Evolutionary conservation across 2,797 vertebrate species (phyloP).

Genomic region (Aselliscus stoliczkanus): DNA sequence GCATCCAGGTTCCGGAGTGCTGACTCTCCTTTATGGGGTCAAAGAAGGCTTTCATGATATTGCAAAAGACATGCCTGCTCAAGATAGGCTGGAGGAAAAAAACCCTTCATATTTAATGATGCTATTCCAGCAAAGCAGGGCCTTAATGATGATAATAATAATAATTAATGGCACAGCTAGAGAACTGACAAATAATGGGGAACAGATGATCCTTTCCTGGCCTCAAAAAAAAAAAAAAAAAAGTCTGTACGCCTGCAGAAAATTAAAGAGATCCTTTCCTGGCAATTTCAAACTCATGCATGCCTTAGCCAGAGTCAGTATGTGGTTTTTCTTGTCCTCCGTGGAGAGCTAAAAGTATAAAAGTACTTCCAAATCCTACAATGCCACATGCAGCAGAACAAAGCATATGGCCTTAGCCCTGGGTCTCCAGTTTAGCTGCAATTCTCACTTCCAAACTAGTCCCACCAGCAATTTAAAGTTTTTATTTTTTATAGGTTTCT

Average conservation of each 20-base stretch:
- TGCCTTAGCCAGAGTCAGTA: not conserved
- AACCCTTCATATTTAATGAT: constrained; percentile 60
- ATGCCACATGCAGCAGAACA: constrained; percentile 1
- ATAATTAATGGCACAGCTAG: constrained; percentile 74
- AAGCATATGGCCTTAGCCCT: not conserved
- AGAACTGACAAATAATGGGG: constrained; percentile 68
- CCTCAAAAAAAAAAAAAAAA: constrained; percentile 42
- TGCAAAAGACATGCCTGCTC: constrained; percentile 60
- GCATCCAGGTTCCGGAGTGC: not conserved
- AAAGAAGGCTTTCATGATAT: constrained; percentile 33
- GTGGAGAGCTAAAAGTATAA: constrained; percentile 12
- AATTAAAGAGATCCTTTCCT: constrained; percentile 64
- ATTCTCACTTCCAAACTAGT: constrained; percentile 5
- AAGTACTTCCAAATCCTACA: not conserved
- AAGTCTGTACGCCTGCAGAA: constrained; percentile 51
- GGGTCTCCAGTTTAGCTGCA: not conserved
- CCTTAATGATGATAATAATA: constrained; percentile 73
- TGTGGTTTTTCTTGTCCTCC: constrained; percentile 33
- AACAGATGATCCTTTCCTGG: constrained; percentile 53
- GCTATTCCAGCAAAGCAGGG: constrained; percentile 37
- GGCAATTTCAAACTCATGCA: constrained; percentile 41
- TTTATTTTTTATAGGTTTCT: constrained; percentile 18
- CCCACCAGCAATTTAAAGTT: constrained; percentile 13
- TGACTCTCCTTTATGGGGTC: constrained; percentile 16
- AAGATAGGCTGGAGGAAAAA: constrained; percentile 53